Percentiles rank a stretch among this genome's conserved stretches.
phyloP scores from a whole-genome alignment of 2,888 invertebrate genomes.

The Oligia latruncula region DNA sequence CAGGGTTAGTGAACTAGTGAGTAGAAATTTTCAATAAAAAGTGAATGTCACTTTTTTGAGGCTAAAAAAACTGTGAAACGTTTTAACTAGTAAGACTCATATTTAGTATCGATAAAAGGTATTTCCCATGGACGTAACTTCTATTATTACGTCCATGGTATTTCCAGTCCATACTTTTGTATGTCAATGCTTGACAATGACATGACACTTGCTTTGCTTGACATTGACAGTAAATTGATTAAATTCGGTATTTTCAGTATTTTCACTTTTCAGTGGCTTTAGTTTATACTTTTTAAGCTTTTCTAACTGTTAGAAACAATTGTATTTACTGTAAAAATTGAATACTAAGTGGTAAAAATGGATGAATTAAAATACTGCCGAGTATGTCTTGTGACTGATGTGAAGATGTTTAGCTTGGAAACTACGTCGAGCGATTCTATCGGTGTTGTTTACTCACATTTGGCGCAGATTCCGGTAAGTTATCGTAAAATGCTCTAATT shows the following conservation, averaged over 20 bases:
- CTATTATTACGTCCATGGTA: too few relatives aligned
- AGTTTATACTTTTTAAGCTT: not conserved
- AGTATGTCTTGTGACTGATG: slow-evolving; percentile 67
- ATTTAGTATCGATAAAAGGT: too few relatives aligned
- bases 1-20: too few relatives aligned
- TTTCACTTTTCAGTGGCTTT: too few relatives aligned
- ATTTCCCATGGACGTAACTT: too few relatives aligned
- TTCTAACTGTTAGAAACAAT: not conserved
- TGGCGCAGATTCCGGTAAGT: slow-evolving; percentile 64
- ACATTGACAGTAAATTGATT: not conserved
- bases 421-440: slow-evolving; percentile 53
- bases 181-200: too few relatives aligned
- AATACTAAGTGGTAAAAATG: slow-evolving; percentile 51
- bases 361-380: slow-evolving; percentile 64
- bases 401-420: slow-evolving; percentile 66
- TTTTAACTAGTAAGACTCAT: too few relatives aligned
- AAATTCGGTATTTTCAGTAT: not conserved
- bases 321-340: not conserved
- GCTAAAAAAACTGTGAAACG: too few relatives aligned
- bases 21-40: too few relatives aligned
- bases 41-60: too few relatives aligned
- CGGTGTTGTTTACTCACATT: slow-evolving; percentile 57
- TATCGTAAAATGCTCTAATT: not conserved
- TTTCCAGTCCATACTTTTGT: too few relatives aligned
- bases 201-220: not conserved